phyloP scores from a whole-genome alignment of 92 coral and sea anemone genomes.

The Bergia puertoricense region DNA sequence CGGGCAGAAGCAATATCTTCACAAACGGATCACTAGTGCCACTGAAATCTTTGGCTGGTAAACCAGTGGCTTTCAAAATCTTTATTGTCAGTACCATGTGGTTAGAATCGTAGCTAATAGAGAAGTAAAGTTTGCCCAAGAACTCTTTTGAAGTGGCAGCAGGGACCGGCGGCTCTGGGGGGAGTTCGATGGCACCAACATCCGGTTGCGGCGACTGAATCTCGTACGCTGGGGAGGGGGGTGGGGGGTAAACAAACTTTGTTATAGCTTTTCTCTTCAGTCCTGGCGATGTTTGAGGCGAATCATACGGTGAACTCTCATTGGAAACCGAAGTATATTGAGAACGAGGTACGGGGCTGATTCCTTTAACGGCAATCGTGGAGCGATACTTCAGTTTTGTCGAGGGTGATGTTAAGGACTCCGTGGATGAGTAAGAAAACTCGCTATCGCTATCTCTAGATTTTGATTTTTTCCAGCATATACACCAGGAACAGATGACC shows the following conservation, averaged over 20 bases:
- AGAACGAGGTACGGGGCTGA: background rate
- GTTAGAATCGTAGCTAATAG: constrained; percentile 82
- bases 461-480: constrained; percentile 69
- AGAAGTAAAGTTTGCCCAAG: constrained; percentile 85
- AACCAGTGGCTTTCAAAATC: constrained; percentile 81
- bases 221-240: constrained; percentile 73
- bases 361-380: background rate
- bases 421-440: constrained; percentile 65
- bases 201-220: constrained; percentile 85
- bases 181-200: constrained; percentile 62
- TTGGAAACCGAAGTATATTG: constrained; percentile 51
- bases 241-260: constrained; percentile 84
- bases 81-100: constrained; percentile 78
- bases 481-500: constrained; percentile 89
- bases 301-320: constrained; percentile 54
- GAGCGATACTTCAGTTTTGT: constrained; percentile 26
- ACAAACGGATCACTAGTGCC: constrained; percentile 99
- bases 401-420: constrained; percentile 44
- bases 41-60: constrained; percentile 97
- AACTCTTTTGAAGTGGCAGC: constrained; percentile 68
- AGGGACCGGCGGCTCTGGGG: constrained; percentile 84
- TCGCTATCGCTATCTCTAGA: constrained; percentile 55
- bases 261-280: constrained; percentile 60
- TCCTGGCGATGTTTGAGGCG: constrained; percentile 63
- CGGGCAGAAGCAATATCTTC: constrained; percentile 91